These are phyloP conservation scores for Zonitis immaculata DNA, from an alignment of 2,888 invertebrate genomes.

Conservation along the genomic window DNA sequence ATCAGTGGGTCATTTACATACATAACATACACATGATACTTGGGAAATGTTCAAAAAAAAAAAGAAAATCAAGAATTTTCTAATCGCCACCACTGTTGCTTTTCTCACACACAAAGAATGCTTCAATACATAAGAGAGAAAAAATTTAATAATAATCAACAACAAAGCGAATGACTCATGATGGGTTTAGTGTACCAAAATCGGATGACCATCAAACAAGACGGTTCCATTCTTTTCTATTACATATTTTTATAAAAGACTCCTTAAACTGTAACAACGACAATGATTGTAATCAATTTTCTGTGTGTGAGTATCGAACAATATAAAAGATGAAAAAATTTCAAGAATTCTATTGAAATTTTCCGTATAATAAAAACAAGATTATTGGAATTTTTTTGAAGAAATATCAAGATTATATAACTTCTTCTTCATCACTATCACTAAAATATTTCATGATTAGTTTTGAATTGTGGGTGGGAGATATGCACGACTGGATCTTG, in stretches of 20 bases:
- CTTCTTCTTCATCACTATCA: no score
- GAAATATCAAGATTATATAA: no score
- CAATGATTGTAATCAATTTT: no score
- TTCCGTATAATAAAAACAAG: no score
- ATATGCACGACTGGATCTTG: constrained; percentile 28
- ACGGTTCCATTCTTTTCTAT: no score
- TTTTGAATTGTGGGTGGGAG: constrained; percentile 22
- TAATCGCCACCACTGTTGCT: not conserved
- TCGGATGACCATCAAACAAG: not conserved
- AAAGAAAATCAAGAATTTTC: not conserved
- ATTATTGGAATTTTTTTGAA: no score
- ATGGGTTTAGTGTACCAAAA: not conserved
- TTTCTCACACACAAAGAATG: not conserved
- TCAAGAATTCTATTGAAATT: no score
- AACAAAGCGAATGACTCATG: not conserved
- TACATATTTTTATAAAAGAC: no score
- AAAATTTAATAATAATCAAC: not conserved
- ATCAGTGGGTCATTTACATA: not conserved
- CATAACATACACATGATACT: no score
- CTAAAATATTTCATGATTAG: constrained; percentile 1
- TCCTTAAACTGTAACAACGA: not conserved
- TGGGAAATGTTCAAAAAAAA: not conserved
- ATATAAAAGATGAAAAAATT: no score
- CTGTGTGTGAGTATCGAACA: no score
- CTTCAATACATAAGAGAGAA: not conserved